Evolutionary conservation across 2,888 invertebrate species (phyloP), one percentile per base, ranked within the genome.

Genomic region (Oxyteleia sp.): DNA sequence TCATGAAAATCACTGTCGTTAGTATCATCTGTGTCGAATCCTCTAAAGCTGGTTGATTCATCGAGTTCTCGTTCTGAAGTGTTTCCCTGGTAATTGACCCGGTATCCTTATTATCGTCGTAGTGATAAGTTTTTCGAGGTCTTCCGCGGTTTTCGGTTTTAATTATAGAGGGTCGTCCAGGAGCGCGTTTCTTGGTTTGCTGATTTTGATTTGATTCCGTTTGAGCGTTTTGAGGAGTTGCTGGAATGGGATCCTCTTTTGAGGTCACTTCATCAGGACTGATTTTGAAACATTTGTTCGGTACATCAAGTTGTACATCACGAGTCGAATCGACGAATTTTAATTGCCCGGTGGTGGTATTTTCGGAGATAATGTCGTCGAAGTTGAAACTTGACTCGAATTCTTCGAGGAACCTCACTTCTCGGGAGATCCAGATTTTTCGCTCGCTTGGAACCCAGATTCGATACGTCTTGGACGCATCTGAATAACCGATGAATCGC

Each of bases 371-470:
- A 26, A 51, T 51, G 26, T 51, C 51, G 26, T 7, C 7, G 26
- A 26, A 51, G 11, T 26, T 13, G n/a, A 1, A 23, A 26, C 2
- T 51, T 13, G 13, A 4, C 10, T 20, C 23, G 51, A 51, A 51
- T 8, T 32, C 1, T 26, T 51, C n/a, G n/a, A 51, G 26, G 7
- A 51, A 51, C 13, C 26, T 51, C 26, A 51, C 51, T 4, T 51
- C 51, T 51, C 51, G 51, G 26, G 51, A 26, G 26, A 51, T 23
- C 13, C 51, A 23, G 11, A 51, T 13, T 26, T 26, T 26, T 13
- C 26, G n/a, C 13, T 51, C 49, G 26, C 13, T 32, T 7, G 32
- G 32, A 32, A 32, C 32, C 32, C 32, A 32, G 10, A 32, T 32
- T 3, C 32, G 32, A 8, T 32, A 32, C 5, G 32, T 8, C 10